Percentiles rank a stretch among this genome's conserved stretches.
Conservation (phyloP, 2,113 vertebrate genomes). For the Stictonetta naevosa region DNA sequence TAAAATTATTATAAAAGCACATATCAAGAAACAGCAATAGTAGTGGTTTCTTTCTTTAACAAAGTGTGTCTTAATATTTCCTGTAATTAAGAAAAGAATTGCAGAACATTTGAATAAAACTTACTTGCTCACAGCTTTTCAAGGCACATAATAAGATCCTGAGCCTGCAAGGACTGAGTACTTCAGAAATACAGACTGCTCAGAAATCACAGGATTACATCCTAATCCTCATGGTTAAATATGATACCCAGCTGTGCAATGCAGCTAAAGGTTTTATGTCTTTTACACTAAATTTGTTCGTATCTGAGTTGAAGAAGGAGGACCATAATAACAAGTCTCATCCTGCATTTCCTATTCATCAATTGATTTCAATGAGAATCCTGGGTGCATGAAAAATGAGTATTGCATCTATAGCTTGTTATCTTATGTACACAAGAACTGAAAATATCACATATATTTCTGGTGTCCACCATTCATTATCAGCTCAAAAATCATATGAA, state of each 20-base stretch:
- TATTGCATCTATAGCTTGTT: background rate
- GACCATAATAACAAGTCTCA: background rate
- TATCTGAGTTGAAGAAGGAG: background rate
- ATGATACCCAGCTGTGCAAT: conserved; percentile 29
- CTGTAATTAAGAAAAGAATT: background rate
- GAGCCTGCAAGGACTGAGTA: background rate
- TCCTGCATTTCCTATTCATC: background rate
- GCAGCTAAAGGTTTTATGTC: conserved; percentile 10
- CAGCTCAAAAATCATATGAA: conserved; percentile 1
- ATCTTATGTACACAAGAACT: background rate
- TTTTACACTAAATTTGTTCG: conserved; percentile 22
- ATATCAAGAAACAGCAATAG: background rate
- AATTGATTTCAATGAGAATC: background rate
- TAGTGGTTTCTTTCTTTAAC: background rate
- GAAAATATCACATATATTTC: background rate
- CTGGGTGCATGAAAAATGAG: background rate
- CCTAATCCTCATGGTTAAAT: conserved; percentile 40
- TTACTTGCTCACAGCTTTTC: background rate
- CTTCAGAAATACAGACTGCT: conserved; percentile 38
- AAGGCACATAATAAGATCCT: background rate
- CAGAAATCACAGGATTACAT: conserved; percentile 39
- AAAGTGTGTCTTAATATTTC: background rate
- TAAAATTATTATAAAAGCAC: background rate
- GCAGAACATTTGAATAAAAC: background rate
- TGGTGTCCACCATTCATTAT: background rate